Base-by-base conservation (phyloP, 92 coral and sea anemone genomes). In the Porites divaricata region DNA sequence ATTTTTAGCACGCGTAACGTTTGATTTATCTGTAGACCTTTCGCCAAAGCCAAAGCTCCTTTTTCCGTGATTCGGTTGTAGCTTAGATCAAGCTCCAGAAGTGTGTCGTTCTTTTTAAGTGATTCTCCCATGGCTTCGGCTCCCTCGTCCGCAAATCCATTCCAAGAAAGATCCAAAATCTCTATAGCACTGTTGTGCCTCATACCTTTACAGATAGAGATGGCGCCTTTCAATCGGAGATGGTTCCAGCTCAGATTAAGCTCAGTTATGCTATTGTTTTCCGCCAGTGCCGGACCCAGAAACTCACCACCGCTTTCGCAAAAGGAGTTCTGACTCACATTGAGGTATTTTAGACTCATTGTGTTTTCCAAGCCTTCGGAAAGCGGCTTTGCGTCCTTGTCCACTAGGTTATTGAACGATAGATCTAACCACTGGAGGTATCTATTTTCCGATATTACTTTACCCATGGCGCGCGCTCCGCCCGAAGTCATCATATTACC, bases 121-220 rank as follows among this genome's bases (percentile, higher is more conserved):
- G 95, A 91, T n/a, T 83, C 79, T 0, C 95, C 95, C 94, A 93
- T 91, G 0, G 93, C 94, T 1, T 93, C 93, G 2, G 97, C 94
- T 4, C 91, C 98, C 12, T 91, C 97, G 49, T 95, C 98, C 6
- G 93, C 97, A 67, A 95, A 95, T 10, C 98, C 98, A 59, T 95
- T 95, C 98, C 98, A 93, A 15, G 97, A 88, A 83, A 95, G 77
- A 78, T 93, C 89, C 15, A 93, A 62, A 14, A 77, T 62, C 35
- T 77, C 84, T 9, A 95, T 77, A 4, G 95, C 73, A 74, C 73
- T 70, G 78, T 95, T 95, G 24, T 67, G 68, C 19, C 77, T 87
- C 90, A 95, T 83, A 10, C 93, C 92, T 51, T 87, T 88, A 77
- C 95, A 90, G 28, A 93, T 93, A 5, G 97, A 95, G 41, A 88